Evolutionary conservation across 1,140 invertebrate genomes (phyloP), one percentile per base, ranked within the genome.

Genomic region (Euschistus heros): DNA sequence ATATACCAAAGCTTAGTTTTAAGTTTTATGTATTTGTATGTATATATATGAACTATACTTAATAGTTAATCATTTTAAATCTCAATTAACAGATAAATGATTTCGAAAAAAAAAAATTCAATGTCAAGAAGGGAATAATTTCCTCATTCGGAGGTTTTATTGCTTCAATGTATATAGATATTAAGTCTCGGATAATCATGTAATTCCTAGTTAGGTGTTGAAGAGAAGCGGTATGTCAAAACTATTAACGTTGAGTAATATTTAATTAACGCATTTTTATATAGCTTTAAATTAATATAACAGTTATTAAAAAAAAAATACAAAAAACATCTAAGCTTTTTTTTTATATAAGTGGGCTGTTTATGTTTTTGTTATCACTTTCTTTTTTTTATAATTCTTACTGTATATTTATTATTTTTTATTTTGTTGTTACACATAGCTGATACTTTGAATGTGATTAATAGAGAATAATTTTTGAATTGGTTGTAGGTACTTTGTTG

Each of bases 1-100:
- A 57, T 26, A 57, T 57, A 57, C 54, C 54, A 57, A 57, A 57
- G 54, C 24, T 57, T 57, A 57, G 54, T 24, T 57, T 57, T 57
- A 57, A 57, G 54, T 57, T 24, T 17, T 57, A 57, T 57, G 54
- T 17, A 57, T 57, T 57, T 57, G 20, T 57, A 15, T 57, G 24
- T 57, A 57, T 24, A 24, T 57, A 15, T 24, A 57, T 57, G 33
- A 37, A 37, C 33, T 37, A 37, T 37, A 37, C 33, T 37, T 37
- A 37, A 37, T 37, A 37, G 33, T 37, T 37, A 13, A 37, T 37
- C 33, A 37, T 37, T 37, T 37, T 37, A 37, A 37, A 37, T 37
- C 33, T 37, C 33, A 37, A 37, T 37, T 37, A 37, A 37, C 33
- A 37, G 33, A 37, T 37, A 37, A 37, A 37, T 37, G 33, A 37